phyloP scores from a whole-genome alignment of 2,113 vertebrate genomes.

The Hyperopisus bebe region DNA sequence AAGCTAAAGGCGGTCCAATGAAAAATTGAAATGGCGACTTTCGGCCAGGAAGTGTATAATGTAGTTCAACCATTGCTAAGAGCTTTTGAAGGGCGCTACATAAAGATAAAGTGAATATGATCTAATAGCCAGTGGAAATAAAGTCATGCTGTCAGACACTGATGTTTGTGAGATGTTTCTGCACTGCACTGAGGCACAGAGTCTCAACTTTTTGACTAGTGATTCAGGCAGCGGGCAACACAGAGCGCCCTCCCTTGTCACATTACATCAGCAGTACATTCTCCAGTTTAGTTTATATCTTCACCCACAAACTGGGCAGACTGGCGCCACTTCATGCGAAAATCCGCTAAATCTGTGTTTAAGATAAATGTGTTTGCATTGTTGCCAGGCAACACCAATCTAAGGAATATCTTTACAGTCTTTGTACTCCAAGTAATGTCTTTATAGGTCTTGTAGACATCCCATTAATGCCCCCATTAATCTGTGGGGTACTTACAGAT shows the following conservation, averaged over 20 bases:
- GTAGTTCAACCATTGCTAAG: not conserved
- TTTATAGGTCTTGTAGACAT: not conserved
- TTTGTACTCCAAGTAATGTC: not conserved
- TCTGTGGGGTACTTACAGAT: not conserved
- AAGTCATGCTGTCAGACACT: not conserved
- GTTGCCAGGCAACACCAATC: not conserved
- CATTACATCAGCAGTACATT: not conserved
- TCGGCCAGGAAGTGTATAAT: not conserved
- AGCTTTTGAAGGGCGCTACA: not conserved
- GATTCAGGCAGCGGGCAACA: not conserved
- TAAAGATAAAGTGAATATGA: not conserved
- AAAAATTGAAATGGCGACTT: too few species aligned
- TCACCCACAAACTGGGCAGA: not conserved
- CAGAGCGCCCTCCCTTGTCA: not conserved
- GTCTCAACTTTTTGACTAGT: not conserved
- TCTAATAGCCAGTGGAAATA: not conserved
- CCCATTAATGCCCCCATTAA: not conserved
- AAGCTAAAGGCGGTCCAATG: too few species aligned
- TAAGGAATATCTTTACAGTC: not conserved
- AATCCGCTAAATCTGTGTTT: not conserved
- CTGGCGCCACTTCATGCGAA: not conserved
- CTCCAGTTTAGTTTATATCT: not conserved
- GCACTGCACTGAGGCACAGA: not conserved
- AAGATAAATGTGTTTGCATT: not conserved
- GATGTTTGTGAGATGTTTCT: not conserved